Evolutionary conservation across 2,888 invertebrate genomes (phyloP).

Genomic region (Rhynchonema sp.): DNA sequence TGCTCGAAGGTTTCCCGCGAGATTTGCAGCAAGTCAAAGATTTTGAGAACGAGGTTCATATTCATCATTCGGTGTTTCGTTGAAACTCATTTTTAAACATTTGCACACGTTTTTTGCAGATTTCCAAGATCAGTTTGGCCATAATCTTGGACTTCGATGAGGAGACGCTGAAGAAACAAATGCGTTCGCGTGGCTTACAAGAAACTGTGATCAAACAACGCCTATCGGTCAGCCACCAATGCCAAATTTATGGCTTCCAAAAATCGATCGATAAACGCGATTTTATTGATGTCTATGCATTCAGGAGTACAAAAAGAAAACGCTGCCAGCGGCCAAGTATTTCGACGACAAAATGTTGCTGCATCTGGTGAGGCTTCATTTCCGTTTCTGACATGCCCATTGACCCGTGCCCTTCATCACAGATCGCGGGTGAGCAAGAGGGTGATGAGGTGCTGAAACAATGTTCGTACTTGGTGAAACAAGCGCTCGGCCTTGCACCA

Average conservation of each 20-base stretch:
- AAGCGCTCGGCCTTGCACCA: slow-evolving; percentile 15
- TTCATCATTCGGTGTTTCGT: background rate
- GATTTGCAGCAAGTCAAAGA: slow-evolving; percentile 26
- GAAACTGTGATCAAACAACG: slow-evolving; percentile 16
- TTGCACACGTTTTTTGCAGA: slow-evolving; percentile 5
- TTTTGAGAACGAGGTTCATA: slow-evolving; percentile 22
- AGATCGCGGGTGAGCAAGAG: slow-evolving; percentile 26
- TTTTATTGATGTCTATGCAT: too few species aligned
- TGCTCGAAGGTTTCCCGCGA: slow-evolving; percentile 24
- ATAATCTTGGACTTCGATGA: slow-evolving; percentile 28
- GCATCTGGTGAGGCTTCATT: slow-evolving; percentile 22
- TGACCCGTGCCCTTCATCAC: slow-evolving; percentile 1
- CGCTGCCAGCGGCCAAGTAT: slow-evolving; percentile 27
- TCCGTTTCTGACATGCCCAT: background rate
- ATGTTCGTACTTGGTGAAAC: slow-evolving; percentile 17
- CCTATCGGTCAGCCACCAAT: too few species aligned
- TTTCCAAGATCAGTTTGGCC: slow-evolving; percentile 22
- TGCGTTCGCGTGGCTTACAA: slow-evolving; percentile 18
- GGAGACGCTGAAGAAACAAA: slow-evolving; percentile 21
- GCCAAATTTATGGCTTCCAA: slow-evolving; percentile 2
- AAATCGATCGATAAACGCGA: background rate
- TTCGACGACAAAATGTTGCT: slow-evolving; percentile 26
- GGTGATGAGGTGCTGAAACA: slow-evolving; percentile 21
- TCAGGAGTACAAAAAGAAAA: slow-evolving; percentile 25
- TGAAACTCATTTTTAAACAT: too few species aligned